Evolutionary conservation across 2,113 vertebrate species (phyloP), one percentile per base, ranked within the genome.

Genomic region (Vanacampus margaritifer): DNA sequence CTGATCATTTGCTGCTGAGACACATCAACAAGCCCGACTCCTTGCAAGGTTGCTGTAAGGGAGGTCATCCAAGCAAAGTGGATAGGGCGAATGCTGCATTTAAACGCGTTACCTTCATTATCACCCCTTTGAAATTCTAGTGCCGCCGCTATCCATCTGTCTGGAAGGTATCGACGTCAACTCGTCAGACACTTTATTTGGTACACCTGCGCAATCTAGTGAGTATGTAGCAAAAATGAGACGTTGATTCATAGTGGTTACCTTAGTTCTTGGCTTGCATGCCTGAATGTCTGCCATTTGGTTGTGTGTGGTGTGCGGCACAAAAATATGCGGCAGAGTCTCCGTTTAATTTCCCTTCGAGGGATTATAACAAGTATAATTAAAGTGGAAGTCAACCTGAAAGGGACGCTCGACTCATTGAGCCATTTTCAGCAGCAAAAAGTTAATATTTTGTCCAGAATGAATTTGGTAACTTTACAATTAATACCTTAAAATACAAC

Each of bases 71-170:
- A 62, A 62, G 60, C 43, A n/a, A 58, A 64, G 63, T 57, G 50
- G 68, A 62, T 65, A 65, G 68, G 74, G 68, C 57, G 74, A 61
- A 64, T 60, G 17, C 54, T 51, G 65, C 79, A 65, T 78, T 73
- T 71, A n/a, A 75, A 70, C 71, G 46, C 80, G 80, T 83, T 78
- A 74, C 57, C 39, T 60, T 51, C 65, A 76, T 81, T 72, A 79
- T 43, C 68, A 70, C 59, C 46, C 54, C 45, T 75, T 81, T 74
- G 53, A 79, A 81, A 74, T 79, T 69, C 72, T 37, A 11, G 48
- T 32, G 68, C 77, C 74, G 58, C 64, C 46, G 68, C 61, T 61
- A 75, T 82, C 69, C 78, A 69, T 84, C 70, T 76, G 68, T 73
- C 57, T 65, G 39, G 14, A 43, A 26, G 60, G 14, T 23, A 24